These are phyloP conservation scores for Leucopternis melanops DNA, from an alignment of 2,113 vertebrate species.

Conservation along the genomic window DNA sequence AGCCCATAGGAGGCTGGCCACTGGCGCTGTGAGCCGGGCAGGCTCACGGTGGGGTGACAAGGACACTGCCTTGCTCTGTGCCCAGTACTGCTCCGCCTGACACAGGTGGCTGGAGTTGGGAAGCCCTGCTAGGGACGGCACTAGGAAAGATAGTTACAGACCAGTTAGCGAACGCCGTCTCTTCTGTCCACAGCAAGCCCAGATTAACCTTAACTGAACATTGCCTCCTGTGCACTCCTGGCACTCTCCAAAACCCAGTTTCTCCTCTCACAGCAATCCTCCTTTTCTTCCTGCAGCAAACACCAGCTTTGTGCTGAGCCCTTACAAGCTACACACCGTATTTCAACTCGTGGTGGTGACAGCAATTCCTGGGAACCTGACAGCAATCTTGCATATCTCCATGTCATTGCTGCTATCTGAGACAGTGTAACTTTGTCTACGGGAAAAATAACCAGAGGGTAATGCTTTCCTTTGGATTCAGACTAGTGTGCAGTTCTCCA, in stretches of 20 bases:
- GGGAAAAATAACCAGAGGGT: not conserved
- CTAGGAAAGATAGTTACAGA: not conserved
- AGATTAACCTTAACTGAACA: not conserved
- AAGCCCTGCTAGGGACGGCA: not conserved
- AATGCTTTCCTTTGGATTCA: not conserved
- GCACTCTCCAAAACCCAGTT: not conserved
- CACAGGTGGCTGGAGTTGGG: not conserved
- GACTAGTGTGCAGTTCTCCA: not conserved
- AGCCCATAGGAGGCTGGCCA: not conserved
- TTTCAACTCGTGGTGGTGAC: not conserved
- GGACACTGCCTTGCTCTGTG: not conserved
- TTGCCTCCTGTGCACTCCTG: fast-evolving
- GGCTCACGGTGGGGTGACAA: not conserved
- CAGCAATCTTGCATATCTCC: not conserved
- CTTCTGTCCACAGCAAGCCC: not conserved
- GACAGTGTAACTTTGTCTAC: not conserved
- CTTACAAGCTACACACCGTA: not conserved
- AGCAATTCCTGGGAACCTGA: not conserved
- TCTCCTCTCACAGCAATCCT: not conserved
- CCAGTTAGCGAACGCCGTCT: not conserved
- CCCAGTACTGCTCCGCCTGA: not conserved
- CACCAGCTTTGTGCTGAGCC: not conserved
- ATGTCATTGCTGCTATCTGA: not conserved
- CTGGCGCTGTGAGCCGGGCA: fast-evolving
- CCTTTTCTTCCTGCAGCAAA: not conserved